phyloP scores from a whole-genome alignment of 2,113 vertebrate genomes.

The Hyperopisus bebe region DNA sequence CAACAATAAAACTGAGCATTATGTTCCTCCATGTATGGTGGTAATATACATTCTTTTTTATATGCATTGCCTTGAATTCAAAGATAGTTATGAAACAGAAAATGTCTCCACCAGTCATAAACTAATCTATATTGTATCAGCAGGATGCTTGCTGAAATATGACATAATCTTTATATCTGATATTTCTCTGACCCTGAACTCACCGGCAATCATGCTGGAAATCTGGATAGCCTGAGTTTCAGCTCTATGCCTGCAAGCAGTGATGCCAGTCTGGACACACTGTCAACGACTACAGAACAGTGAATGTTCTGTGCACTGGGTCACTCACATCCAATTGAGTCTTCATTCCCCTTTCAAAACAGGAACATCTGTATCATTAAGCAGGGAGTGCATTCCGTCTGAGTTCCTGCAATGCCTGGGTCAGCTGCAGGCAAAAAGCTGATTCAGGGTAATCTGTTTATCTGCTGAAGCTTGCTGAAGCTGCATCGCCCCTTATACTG shows the following conservation, averaged over 20 bases:
- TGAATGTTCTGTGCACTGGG: neutral
- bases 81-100: neutral
- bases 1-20: neutral
- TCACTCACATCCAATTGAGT: neutral
- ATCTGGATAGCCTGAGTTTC: neutral
- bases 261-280: neutral
- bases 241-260: neutral
- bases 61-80: neutral
- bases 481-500: neutral
- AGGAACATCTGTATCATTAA: neutral
- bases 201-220: conserved; percentile 9
- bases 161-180: neutral
- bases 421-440: neutral
- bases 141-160: neutral
- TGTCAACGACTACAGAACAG: neutral
- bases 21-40: neutral
- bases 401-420: neutral
- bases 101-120: neutral
- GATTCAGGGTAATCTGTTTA: neutral
- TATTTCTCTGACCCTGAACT: neutral
- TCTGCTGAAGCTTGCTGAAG: neutral
- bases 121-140: neutral
- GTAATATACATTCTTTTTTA: neutral
- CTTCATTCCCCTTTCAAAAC: neutral
- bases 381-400: neutral